Evolutionary conservation across 2,888 invertebrate genomes (phyloP), one percentile per base, ranked within the genome.

Genomic region (Clostera curtula): DNA sequence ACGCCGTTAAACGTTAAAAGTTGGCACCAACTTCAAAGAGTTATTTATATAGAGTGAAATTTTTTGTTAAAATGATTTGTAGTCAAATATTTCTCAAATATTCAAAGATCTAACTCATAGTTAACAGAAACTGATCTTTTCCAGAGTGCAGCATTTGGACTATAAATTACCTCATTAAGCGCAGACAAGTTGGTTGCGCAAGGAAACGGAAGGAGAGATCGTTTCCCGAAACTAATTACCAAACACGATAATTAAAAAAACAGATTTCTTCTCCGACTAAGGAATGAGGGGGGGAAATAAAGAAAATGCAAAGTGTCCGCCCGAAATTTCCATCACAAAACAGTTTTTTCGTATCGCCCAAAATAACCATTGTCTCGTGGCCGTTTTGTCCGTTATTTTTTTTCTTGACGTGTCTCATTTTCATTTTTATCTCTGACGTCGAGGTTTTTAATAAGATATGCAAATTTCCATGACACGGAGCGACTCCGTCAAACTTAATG

Each of bases 171-270:
- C 66, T 75, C 67, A 77, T 80, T 79, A 76, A 60, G 53, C 49
- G 57, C 52, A 67, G 79, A 76, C 79, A 79, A 80, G 76, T 79
- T 79, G 70, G 55, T 58, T 55, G 52, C 51, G 51, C 51, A 57
- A 55, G 61, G 66, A 70, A 77, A 62, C 59, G 63, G 60, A 67
- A 61, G 65, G 70, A 67, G 60, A 68, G 71, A 76, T 75, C 77
- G 73, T 74, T 75, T 68, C 74, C 74, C 70, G 63, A 75, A 83
- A 80, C 82, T 82, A 83, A 83, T 83, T 82, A 79, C 76, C 73
- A 82, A 83, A 80, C 79, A 80, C 75, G 79, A 75, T 80, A 80
- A 80, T 83, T 82, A 82, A 80, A 73, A 80, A 79, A 80, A 77
- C 80, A 80, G 80, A 82, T 76, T 77, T 60, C 70, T 66, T 49